These are phyloP conservation scores for Rotaria macrura DNA, from an alignment of 2,888 invertebrate genomes.

Conservation along the genomic window DNA sequence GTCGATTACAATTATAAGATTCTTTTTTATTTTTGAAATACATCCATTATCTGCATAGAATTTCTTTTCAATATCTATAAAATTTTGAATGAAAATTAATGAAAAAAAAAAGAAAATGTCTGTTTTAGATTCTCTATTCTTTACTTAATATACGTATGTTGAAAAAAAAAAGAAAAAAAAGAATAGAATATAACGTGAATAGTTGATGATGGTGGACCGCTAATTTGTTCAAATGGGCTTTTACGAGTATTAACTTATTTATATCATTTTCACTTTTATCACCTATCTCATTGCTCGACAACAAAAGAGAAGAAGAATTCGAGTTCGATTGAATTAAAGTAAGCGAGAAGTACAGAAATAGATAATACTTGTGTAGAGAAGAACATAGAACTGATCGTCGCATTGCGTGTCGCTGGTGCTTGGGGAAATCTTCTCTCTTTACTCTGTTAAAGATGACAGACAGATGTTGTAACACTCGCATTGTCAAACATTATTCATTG, in stretches of 20 bases:
- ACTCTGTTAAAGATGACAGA: background rate
- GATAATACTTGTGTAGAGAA: background rate
- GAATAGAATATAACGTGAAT: background rate
- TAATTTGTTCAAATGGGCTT: background rate
- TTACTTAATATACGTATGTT: background rate
- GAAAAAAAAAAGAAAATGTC: background rate
- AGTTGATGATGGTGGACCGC: background rate
- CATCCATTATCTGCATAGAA: no score
- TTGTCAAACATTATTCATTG: background rate
- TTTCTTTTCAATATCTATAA: no score
- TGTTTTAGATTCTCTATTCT: background rate
- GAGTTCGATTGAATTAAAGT: background rate
- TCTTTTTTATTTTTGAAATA: no score
- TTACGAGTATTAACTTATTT: constrained; percentile 12
- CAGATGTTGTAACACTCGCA: background rate
- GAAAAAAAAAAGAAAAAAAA: background rate
- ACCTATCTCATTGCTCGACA: background rate
- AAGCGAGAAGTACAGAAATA: background rate
- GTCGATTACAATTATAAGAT: no score
- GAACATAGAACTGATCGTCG: background rate
- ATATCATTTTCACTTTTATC: background rate
- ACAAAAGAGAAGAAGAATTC: background rate
- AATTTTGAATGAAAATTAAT: no score
- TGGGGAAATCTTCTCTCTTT: constrained; percentile 19
- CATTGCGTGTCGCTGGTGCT: constrained; percentile 9